Conservation (phyloP, 2,888 invertebrate genomes). For the Yponomeuta cagnagella region DNA sequence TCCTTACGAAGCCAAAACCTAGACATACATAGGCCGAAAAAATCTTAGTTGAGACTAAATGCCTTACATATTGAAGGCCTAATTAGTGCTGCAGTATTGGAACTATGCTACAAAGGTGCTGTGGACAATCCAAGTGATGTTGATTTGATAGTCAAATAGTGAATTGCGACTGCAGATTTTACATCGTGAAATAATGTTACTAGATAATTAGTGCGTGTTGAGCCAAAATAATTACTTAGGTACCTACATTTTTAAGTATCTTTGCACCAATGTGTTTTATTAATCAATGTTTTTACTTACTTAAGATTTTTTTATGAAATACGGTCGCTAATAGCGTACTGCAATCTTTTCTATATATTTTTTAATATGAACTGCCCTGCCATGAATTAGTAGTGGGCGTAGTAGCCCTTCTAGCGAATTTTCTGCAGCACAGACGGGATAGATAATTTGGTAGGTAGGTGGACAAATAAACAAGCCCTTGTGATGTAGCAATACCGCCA, state of each 20-base stretch:
- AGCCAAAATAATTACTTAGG: not conserved
- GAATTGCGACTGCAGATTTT: conserved; percentile 4
- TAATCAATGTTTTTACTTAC: conserved; percentile 2
- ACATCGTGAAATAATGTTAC: not conserved
- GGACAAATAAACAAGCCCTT: too few relatives aligned
- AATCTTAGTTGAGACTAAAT: conserved; percentile 44
- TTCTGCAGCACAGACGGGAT: too few relatives aligned
- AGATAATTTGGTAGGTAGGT: too few relatives aligned
- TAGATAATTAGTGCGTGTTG: not conserved
- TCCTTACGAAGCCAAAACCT: conserved; percentile 71
- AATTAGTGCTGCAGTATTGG: not conserved
- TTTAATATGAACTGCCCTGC: too few relatives aligned
- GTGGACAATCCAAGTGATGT: conserved; percentile 3
- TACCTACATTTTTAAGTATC: not conserved
- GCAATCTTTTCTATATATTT: too few relatives aligned
- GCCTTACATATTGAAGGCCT: conserved; percentile 20
- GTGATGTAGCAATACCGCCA: too few relatives aligned
- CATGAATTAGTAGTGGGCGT: too few relatives aligned
- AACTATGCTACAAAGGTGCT: not conserved
- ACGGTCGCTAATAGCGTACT: too few relatives aligned
- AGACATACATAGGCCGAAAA: conserved; percentile 26
- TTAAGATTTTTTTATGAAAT: not conserved
- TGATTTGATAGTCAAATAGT: not conserved
- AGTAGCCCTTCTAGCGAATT: too few relatives aligned
- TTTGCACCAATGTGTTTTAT: not conserved